Base-by-base conservation (phyloP, 2,797 vertebrate species). In the Meda fulgida region DNA sequence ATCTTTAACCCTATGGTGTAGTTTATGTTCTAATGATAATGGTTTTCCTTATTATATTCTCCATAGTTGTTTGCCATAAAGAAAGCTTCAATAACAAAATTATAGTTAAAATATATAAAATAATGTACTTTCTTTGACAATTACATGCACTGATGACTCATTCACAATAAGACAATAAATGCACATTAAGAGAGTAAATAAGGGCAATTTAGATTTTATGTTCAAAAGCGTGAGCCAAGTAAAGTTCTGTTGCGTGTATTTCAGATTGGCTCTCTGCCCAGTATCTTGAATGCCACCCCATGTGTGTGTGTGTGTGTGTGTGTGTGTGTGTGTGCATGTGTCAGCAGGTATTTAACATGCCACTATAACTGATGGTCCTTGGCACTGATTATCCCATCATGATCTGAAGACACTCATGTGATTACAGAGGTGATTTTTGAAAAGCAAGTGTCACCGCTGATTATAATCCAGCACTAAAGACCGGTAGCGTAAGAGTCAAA, bases 401-500 rank as follows among this genome's bases (percentile, higher is more conserved):
- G 72, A 84, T 40, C 63, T 26, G 73, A 71, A 77, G 53, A 72
- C 73, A 79, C 51, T 81, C 67, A 29, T 58, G 67, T 71, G 66
- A 84, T 84, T 76, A 79, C 79, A 82, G 71, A 69, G 38, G 40
- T 72, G 72, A 83, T 75, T 67, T 78, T 67, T 29, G 66, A 73
- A 86, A 80, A 81, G 77, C 6, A 58, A 67, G 65, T 78, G 72
- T 63, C 60, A 77, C 34, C 48, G 10, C 81, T 88, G 84, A 89
- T 87, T 86, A 88, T 86, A 87, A 80, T 34, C 70, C 69, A 75
- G 55, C 70, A 58, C 67, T 85, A 72, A 85, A 85, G 67, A 79
- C 67, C 69, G 29, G n/a, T 77, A 81, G 75, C 70, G 26, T 72
- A 66, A 63, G n/a, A 83, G 76, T 82, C 69, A 83, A 29, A 83